Percentiles rank a stretch among this genome's conserved stretches.
phyloP scores from a whole-genome alignment of 2,888 invertebrate genomes.

The Pristionchus japonicus region DNA sequence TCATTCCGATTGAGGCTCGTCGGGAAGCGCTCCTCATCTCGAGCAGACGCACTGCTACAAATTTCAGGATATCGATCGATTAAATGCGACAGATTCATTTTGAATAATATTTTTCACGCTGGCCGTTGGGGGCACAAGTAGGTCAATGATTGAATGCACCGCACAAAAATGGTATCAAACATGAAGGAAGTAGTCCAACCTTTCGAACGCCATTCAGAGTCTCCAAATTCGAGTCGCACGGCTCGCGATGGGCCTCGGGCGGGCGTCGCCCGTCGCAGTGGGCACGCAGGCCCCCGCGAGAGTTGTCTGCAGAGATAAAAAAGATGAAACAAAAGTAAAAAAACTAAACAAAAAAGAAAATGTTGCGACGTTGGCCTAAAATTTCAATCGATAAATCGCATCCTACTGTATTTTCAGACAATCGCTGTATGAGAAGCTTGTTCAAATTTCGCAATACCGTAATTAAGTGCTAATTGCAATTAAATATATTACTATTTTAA shows the following conservation, averaged over 20 bases:
- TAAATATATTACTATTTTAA: neutral
- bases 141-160: too few relatives aligned
- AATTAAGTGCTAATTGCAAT: neutral
- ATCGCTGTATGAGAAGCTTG: too few relatives aligned
- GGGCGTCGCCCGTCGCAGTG: neutral
- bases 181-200: neutral
- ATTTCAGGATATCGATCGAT: too few relatives aligned
- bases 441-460: neutral
- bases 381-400: neutral
- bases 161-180: too few relatives aligned
- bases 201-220: neutral
- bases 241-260: neutral
- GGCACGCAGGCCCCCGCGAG: neutral
- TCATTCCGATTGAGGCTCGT: too few relatives aligned
- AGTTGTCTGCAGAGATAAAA: neutral
- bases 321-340: neutral
- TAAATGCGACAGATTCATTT: too few relatives aligned
- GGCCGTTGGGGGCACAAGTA: too few relatives aligned
- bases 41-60: too few relatives aligned
- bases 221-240: neutral
- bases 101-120: too few relatives aligned
- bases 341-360: neutral
- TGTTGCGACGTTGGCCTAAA: neutral
- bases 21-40: too few relatives aligned
- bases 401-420: conserved; percentile 1